Percentiles rank a stretch among this genome's conserved stretches.
Conservation (phyloP, 2,113 vertebrate species). For the Corythoichthys intestinalis region DNA sequence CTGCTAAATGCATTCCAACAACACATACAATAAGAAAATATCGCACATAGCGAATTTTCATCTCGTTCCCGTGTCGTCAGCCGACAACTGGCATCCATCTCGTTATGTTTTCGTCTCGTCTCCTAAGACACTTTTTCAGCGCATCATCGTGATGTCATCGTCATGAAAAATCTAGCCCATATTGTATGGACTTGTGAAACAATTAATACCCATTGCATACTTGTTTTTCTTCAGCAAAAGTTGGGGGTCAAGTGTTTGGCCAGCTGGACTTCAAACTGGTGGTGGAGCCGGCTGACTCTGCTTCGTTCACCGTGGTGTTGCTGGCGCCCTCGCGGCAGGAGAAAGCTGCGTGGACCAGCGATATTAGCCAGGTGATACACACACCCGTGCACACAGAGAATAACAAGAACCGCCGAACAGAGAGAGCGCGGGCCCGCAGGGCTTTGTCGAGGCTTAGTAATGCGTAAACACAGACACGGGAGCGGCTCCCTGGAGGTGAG, state of each 20-base stretch:
- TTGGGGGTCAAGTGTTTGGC: constrained; percentile 87
- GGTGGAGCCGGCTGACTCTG: constrained; percentile 82
- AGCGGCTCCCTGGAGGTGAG: constrained; percentile 42
- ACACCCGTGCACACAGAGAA: constrained; percentile 29
- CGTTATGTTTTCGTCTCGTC: too few species aligned
- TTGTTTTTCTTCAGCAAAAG: constrained; percentile 75
- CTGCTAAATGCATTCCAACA: too few species aligned
- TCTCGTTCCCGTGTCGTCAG: too few species aligned
- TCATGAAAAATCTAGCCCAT: too few species aligned
- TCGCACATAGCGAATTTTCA: too few species aligned
- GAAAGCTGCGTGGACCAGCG: constrained; percentile 97
- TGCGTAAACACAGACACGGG: constrained; percentile 54
- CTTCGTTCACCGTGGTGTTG: constrained; percentile 90
- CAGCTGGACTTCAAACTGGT: constrained; percentile 97
- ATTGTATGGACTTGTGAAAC: too few species aligned
- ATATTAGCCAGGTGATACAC: constrained; percentile 91
- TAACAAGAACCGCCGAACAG: constrained; percentile 49
- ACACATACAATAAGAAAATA: too few species aligned
- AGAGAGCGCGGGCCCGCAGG: constrained; percentile 30
- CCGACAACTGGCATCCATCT: too few species aligned
- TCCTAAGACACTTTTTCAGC: too few species aligned
- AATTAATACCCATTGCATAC: too few species aligned
- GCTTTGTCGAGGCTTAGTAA: constrained; percentile 46
- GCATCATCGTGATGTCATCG: too few species aligned
- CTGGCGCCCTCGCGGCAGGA: constrained; percentile 91